These are phyloP conservation scores for Strigamia crassipes DNA, from an alignment of 2,888 invertebrate species.

Conservation along the genomic window DNA sequence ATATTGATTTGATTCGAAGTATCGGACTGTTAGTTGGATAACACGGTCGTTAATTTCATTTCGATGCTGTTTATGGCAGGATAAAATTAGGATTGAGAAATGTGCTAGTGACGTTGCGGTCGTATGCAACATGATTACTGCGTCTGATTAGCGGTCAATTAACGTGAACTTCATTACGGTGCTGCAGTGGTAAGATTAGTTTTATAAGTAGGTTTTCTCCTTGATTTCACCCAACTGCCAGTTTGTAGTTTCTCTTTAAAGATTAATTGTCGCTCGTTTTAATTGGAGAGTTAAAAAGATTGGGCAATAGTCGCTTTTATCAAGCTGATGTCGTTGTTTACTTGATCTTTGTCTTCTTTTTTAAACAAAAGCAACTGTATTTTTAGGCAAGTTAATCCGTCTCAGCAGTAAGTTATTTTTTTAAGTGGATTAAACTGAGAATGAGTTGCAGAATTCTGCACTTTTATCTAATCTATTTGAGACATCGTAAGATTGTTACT, in stretches of 20 bases:
- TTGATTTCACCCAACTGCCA: neutral
- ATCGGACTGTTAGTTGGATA: neutral
- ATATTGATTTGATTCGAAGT: neutral
- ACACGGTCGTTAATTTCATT: conserved; percentile 28
- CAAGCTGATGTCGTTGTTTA: conserved; percentile 18
- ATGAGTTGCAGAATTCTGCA: neutral
- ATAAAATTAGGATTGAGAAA: conserved; percentile 28
- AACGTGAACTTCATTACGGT: conserved; percentile 19
- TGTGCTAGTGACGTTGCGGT: conserved; percentile 39
- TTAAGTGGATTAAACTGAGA: neutral
- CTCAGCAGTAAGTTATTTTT: neutral
- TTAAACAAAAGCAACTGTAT: neutral
- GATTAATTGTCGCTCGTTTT: conserved; percentile 12
- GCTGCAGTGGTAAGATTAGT: conserved; percentile 27
- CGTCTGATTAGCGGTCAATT: conserved; percentile 39
- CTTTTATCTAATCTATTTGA: conserved; percentile 12
- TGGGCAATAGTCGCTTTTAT: neutral
- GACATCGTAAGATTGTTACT: neutral
- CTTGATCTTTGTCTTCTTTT: neutral
- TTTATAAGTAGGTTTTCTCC: conserved; percentile 14
- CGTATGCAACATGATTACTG: conserved; percentile 38
- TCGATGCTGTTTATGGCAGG: conserved; percentile 37
- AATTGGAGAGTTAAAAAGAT: neutral
- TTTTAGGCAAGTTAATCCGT: neutral
- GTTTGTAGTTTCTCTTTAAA: neutral